A percentile compares a stretch with the other conserved stretches of the same genome.
phyloP scores from a whole-genome alignment of 2,888 invertebrate genomes.

The Camponotus fellah region DNA sequence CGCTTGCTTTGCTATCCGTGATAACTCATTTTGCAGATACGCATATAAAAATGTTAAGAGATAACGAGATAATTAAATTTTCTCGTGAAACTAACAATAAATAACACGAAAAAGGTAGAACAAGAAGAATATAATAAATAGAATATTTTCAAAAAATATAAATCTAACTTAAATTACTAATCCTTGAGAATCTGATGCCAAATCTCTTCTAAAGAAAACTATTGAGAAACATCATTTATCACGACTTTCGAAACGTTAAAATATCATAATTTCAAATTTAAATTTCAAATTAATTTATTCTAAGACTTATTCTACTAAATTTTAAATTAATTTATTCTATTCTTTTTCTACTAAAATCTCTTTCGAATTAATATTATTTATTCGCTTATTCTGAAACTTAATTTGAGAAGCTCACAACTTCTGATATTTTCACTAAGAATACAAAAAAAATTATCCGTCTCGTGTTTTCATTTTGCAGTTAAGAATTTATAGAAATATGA shows the following conservation, averaged over 20 bases:
- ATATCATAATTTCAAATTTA: background rate
- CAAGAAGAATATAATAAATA: background rate
- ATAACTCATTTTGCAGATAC: constrained; percentile 37
- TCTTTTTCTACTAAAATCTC: background rate
- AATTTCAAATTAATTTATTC: background rate
- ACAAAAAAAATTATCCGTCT: background rate
- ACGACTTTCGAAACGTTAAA: background rate
- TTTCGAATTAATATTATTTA: background rate
- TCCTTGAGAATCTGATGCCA: background rate
- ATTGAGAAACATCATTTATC: background rate
- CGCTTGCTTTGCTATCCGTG: constrained; percentile 6
- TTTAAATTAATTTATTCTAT: background rate
- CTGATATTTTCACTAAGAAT: background rate
- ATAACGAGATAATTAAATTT: constrained; percentile 34
- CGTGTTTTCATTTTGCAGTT: background rate
- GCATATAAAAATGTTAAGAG: constrained; percentile 38
- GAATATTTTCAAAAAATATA: background rate
- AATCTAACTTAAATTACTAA: background rate
- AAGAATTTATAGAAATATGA: background rate
- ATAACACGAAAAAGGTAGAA: background rate
- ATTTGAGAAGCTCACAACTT: background rate
- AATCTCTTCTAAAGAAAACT: background rate
- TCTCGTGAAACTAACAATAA: background rate
- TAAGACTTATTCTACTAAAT: background rate
- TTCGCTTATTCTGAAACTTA: background rate